Percentiles rank a stretch among this genome's conserved stretches.
Evolutionary conservation across 2,113 vertebrate genomes (phyloP).

Genomic region (Entosphenus tridentatus): DNA sequence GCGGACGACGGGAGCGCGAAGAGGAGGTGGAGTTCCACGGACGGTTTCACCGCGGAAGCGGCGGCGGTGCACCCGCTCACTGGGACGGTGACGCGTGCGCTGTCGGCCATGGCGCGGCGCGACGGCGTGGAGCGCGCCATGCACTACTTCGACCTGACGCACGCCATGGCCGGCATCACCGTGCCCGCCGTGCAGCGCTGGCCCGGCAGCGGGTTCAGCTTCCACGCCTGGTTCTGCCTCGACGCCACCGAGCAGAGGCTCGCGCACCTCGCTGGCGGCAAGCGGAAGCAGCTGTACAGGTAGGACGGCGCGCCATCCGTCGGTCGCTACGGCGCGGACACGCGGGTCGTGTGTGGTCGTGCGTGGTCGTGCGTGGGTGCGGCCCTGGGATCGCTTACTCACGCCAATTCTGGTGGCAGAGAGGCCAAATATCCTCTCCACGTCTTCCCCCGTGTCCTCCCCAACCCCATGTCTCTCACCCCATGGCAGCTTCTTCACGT

Average conservation of each 20-base stretch:
- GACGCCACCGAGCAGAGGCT: conserved; percentile 30
- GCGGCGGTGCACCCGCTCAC: conserved; percentile 24
- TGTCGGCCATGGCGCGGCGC: conserved; percentile 52
- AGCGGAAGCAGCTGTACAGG: conserved; percentile 91
- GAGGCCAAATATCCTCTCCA: no score
- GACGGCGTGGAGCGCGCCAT: conserved; percentile 34
- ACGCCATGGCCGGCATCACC: conserved; percentile 87
- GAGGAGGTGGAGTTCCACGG: not conserved
- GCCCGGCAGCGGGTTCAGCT: conserved; percentile 58
- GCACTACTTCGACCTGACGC: conserved; percentile 66
- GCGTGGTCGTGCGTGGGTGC: no score
- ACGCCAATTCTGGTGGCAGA: no score
- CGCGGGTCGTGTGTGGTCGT: no score
- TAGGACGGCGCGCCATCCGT: conserved; percentile 13
- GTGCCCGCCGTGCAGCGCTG: conserved; percentile 69
- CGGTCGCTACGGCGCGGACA: not conserved
- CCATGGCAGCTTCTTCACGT: conserved; percentile 53
- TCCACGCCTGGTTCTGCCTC: conserved; percentile 81
- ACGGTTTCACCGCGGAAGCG: conserved; percentile 11
- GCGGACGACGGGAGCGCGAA: no score
- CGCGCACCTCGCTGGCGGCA: conserved; percentile 11
- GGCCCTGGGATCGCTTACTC: no score
- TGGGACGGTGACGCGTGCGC: conserved; percentile 27
- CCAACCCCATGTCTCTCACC: not conserved
- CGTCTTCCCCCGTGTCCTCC: no score